Conservation (phyloP, 2,888 invertebrate species). For the Scaptomyza caliginosa region DNA sequence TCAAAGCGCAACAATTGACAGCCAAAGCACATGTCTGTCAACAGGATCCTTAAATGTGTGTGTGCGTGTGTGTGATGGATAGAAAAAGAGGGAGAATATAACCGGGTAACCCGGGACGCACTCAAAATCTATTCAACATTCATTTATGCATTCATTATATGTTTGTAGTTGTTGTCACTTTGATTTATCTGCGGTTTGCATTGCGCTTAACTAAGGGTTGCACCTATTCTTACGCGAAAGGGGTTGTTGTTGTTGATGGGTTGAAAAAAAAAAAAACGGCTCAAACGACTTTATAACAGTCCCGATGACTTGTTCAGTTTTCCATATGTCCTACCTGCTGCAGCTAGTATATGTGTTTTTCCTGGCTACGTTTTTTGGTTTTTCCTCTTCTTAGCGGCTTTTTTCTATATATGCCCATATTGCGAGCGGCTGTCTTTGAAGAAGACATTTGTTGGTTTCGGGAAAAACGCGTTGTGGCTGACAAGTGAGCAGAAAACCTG, state of each 20-base stretch:
- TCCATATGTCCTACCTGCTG: conserved; percentile 22
- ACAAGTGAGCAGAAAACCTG: conserved; percentile 53
- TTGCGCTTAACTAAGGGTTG: conserved; percentile 12
- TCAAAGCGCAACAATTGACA: conserved; percentile 39
- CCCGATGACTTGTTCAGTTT: conserved; percentile 62
- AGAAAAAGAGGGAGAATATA: not conserved
- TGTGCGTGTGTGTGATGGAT: not conserved
- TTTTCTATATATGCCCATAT: not conserved
- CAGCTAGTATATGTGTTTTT: too few species aligned
- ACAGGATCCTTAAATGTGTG: conserved; percentile 3
- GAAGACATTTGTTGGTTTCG: conserved; percentile 5
- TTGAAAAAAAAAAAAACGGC: too few species aligned
- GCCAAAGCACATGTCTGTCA: conserved; percentile 22
- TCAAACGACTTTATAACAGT: not conserved
- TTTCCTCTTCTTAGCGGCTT: not conserved
- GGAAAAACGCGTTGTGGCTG: conserved; percentile 23
- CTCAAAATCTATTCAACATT: conserved; percentile 10
- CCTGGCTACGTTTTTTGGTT: not conserved
- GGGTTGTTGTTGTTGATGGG: too few species aligned
- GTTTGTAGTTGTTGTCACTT: conserved; percentile 23
- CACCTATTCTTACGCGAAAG: not conserved
- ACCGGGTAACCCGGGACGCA: conserved; percentile 7
- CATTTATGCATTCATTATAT: conserved; percentile 18
- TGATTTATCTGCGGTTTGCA: conserved; percentile 55
- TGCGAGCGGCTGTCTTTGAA: conserved; percentile 34